Evolutionary conservation across 2,888 invertebrate species (phyloP).

Genomic region (Apocheima hispidaria): DNA sequence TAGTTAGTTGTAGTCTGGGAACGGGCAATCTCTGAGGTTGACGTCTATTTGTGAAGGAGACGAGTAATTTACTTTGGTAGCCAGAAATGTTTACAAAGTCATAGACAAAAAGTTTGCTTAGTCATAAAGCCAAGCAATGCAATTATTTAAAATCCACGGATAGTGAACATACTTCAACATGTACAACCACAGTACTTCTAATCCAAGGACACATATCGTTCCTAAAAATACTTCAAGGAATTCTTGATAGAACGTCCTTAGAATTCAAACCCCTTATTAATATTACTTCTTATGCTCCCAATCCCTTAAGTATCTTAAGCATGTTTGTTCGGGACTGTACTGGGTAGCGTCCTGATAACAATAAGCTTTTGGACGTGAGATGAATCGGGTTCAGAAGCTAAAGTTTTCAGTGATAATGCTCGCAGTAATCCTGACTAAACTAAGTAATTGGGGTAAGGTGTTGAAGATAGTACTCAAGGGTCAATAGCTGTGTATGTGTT

Average conservation of each 20-base stretch:
- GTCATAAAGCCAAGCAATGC: neutral
- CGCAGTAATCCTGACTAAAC: conserved; percentile 36
- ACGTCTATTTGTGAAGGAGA: conserved; percentile 3
- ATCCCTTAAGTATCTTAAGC: conserved; percentile 26
- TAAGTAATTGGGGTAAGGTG: conserved; percentile 33
- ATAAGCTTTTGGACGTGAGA: conserved; percentile 37
- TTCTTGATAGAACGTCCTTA: neutral
- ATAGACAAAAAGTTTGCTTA: neutral
- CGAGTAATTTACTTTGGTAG: neutral
- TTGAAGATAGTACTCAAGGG: conserved; percentile 8
- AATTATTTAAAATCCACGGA: too few species aligned
- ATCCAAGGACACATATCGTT: neutral
- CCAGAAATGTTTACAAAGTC: neutral
- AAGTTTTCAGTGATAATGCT: conserved; percentile 35
- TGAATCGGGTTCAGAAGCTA: conserved; percentile 35
- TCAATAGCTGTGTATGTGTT: conserved; percentile 14
- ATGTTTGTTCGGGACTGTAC: conserved; percentile 40
- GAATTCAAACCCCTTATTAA: conserved; percentile 4
- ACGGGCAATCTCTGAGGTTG: conserved; percentile 30
- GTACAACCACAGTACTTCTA: neutral
- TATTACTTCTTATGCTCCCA: conserved; percentile 11
- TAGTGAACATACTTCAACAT: too few species aligned
- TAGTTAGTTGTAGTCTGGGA: conserved; percentile 44
- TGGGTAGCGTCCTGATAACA: conserved; percentile 39
- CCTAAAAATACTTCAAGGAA: neutral